Evolutionary conservation across 2,888 invertebrate genomes (phyloP), one percentile per base, ranked within the genome.

Genomic region (Agonum fuliginosum): DNA sequence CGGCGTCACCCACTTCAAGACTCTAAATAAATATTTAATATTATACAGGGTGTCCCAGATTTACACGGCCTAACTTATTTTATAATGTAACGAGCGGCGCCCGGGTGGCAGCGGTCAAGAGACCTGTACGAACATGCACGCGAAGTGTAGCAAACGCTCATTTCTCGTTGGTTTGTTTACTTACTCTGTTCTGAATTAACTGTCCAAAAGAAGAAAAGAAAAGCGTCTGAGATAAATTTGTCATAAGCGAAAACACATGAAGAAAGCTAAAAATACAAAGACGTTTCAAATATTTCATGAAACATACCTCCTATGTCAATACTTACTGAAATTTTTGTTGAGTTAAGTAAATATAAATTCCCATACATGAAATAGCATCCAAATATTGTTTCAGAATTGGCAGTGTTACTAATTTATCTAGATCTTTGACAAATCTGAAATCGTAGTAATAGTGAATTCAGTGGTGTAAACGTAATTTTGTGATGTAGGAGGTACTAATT

Each of bases 161-260:
- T 30, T 30, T 30, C 3, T 30, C 4, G 30, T 5, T 30, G 3
- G 8, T 30, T 30, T 30, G 30, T 8, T 6, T 37, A 58, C 34
- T 54, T 76, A 76, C 75, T 67, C 41, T 12, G 10, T 76, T 51
- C 20, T 69, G 75, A n/a, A 76, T 76, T 14, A 65, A 8, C 14
- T 76, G 75, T 0, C 75, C 75, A 76, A 67, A 76, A 22, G 27
- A 37, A 20, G 75, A 67, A 51, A 51, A 76, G 34, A 67, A 76
- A 8, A 76, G 22, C n/a, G 69, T 69, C 34, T 69, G 75, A 3
- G 67, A 76, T 22, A 76, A 37, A 22, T 54, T 54, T 27, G 54
- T 24, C 54, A 54, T 54, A 24, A 54, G 54, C 19, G 48, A 48
- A 48, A 48, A 48, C 1, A n/a, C 48, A 19, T 73, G 37, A 2